Evolutionary conservation across 2,888 invertebrate species (phyloP).

Genomic region (Chesias legatella): DNA sequence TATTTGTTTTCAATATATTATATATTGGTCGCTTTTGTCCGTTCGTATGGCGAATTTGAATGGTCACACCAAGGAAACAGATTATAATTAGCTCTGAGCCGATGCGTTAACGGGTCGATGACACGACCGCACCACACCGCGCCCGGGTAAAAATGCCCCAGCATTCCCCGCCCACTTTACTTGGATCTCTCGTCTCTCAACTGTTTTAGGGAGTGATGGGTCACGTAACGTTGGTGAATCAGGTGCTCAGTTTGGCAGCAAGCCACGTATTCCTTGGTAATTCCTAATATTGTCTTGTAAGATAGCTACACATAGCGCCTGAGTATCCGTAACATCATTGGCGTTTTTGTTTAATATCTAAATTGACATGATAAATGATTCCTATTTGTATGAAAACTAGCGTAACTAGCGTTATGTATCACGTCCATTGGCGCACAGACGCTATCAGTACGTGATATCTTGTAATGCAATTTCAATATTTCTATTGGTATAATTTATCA

Average conservation of each 20-base stretch:
- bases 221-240: slow-evolving; percentile 38
- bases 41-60: slow-evolving; percentile 21
- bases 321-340: no score
- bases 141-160: slow-evolving; percentile 52
- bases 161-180: slow-evolving; percentile 33
- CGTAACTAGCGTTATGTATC: no score
- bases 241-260: slow-evolving; percentile 48
- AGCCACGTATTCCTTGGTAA: slow-evolving; percentile 42
- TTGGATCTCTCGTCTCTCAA: slow-evolving; percentile 34
- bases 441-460: no score
- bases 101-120: slow-evolving; percentile 75
- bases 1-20: no score
- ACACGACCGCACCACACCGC: slow-evolving; percentile 50
- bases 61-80: slow-evolving; percentile 52
- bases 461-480: no score
- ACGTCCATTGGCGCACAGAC: no score
- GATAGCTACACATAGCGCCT: slow-evolving; percentile 1
- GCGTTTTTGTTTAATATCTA: no score
- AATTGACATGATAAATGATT: no score
- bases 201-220: slow-evolving; percentile 21
- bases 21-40: no score
- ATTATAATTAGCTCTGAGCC: slow-evolving; percentile 69
- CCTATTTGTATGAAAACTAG: no score
- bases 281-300: slow-evolving; percentile 13
- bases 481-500: no score